Conservation (phyloP, 2,113 vertebrate genomes). For the Alethe castanea region DNA sequence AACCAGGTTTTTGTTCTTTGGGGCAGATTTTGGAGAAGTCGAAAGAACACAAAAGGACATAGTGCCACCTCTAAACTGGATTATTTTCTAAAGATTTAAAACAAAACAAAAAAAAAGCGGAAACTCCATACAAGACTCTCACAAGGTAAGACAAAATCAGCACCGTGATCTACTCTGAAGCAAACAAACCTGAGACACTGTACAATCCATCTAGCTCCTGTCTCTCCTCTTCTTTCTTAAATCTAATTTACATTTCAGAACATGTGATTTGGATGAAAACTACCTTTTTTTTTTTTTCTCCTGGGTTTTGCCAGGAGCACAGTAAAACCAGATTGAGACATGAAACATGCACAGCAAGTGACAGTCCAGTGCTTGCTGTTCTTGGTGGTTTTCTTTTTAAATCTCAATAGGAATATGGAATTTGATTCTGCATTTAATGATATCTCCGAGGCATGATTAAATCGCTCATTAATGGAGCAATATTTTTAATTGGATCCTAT, state of each 20-base stretch:
- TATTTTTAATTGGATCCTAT: neutral
- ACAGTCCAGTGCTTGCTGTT: neutral
- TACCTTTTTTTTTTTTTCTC: neutral
- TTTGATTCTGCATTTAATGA: neutral
- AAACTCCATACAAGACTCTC: neutral
- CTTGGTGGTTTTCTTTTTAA: neutral
- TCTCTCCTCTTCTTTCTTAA: neutral
- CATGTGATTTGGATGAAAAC: neutral
- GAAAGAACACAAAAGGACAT: neutral
- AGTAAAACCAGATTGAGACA: neutral
- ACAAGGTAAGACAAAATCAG: neutral
- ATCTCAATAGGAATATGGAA: neutral
- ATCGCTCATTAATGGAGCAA: neutral
- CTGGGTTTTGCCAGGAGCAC: neutral
- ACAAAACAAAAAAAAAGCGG: neutral
- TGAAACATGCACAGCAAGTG: neutral
- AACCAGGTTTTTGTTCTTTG: neutral
- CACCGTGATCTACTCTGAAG: fast-evolving
- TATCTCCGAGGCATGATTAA: conserved; percentile 1
- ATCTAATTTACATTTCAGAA: neutral
- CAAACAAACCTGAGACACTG: neutral
- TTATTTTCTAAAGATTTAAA: neutral
- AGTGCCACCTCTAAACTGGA: neutral
- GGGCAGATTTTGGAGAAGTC: neutral
- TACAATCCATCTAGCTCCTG: neutral